These are phyloP conservation scores for Doryteuthis pealeii DNA, from an alignment of 1,140 invertebrate species.

Conservation along the genomic window DNA sequence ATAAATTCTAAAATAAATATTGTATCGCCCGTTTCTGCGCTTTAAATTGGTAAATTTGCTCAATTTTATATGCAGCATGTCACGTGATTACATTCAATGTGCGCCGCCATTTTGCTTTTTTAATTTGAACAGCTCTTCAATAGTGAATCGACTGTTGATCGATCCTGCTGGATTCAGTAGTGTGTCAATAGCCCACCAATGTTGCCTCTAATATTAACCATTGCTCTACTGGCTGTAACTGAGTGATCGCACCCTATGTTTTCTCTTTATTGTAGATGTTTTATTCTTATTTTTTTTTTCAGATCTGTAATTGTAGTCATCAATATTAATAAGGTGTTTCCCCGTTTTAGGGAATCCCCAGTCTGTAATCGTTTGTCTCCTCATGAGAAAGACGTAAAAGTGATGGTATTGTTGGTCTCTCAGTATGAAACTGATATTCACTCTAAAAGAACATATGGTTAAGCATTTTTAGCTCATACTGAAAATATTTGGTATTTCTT, in stretches of 20 bases:
- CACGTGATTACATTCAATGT: conserved; percentile 15
- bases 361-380: not conserved
- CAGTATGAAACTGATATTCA: too few species aligned
- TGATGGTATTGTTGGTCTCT: too few species aligned
- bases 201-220: too few species aligned
- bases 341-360: conserved; percentile 17
- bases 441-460: too few species aligned
- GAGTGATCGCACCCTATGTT: too few species aligned
- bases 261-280: too few species aligned
- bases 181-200: too few species aligned
- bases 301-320: not conserved
- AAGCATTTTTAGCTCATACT: too few species aligned
- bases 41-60: not conserved
- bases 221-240: too few species aligned
- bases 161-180: not conserved
- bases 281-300: too few species aligned
- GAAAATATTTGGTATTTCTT: too few species aligned
- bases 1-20: conserved; percentile 1
- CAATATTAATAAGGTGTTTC: conserved; percentile 15
- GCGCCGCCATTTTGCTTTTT: conserved; percentile 12
- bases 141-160: not conserved
- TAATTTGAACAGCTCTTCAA: conserved; percentile 8
- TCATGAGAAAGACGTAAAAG: too few species aligned
- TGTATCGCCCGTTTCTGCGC: not conserved
- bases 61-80: conserved; percentile 9